Evolutionary conservation across 2,113 vertebrate species (phyloP).

Genomic region (Nematolebias whitei): DNA sequence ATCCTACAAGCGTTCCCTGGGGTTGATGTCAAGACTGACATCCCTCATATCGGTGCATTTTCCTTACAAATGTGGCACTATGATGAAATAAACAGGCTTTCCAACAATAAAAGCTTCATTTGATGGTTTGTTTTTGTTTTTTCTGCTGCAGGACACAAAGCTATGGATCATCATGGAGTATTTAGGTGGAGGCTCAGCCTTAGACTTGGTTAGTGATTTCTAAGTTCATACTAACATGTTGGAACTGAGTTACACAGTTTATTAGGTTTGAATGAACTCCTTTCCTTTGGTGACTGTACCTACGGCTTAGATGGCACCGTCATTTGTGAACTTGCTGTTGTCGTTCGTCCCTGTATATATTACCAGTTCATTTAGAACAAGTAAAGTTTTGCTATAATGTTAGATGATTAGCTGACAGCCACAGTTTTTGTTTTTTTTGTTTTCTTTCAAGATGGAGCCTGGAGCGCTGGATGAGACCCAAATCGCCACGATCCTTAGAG

Average conservation of each 20-base stretch:
- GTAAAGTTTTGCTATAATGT: neutral
- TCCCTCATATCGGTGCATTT: too few species aligned
- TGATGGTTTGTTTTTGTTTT: neutral
- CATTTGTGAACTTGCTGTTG: too few species aligned
- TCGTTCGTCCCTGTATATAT: too few species aligned
- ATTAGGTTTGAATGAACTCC: too few species aligned
- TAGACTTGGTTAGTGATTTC: conserved; percentile 88
- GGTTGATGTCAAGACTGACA: too few species aligned
- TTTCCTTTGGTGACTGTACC: neutral
- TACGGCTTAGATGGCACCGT: too few species aligned
- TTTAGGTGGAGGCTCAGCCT: conserved; percentile 91
- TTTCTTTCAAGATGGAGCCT: conserved; percentile 76
- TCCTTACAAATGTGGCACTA: too few species aligned
- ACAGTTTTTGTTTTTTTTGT: neutral
- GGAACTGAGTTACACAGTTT: too few species aligned
- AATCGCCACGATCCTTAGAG: conserved; percentile 82
- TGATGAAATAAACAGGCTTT: too few species aligned
- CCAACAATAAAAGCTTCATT: too few species aligned
- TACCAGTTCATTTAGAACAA: neutral
- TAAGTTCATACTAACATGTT: neutral
- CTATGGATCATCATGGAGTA: conserved; percentile 99
- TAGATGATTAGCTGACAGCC: neutral
- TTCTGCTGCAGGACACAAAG: conserved; percentile 87
- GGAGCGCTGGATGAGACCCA: conserved; percentile 81
- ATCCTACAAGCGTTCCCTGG: too few species aligned